phyloP scores from a whole-genome alignment of 2,888 invertebrate species.

The Auanema freiburgensis region DNA sequence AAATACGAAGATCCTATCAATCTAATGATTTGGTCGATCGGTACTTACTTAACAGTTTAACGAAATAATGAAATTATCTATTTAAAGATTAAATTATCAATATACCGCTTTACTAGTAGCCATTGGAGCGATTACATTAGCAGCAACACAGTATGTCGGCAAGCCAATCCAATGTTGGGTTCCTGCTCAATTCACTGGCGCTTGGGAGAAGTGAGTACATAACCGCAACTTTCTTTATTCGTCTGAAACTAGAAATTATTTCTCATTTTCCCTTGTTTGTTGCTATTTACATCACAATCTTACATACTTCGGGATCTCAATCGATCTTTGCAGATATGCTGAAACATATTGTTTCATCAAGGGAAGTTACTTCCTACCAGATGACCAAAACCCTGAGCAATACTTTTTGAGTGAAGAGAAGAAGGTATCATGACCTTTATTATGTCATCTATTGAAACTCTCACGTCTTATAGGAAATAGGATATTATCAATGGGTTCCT shows the following conservation, averaged over 20 bases:
- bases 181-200: conserved; percentile 61
- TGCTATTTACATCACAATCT: too few species aligned
- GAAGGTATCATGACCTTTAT: conserved; percentile 12
- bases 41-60: conserved; percentile 6
- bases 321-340: conserved; percentile 37
- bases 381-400: conserved; percentile 40
- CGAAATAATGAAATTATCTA: neutral
- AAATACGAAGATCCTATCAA: conserved; percentile 55
- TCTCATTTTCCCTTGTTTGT: too few species aligned
- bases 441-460: neutral
- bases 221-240: too few species aligned
- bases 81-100: conserved; percentile 51
- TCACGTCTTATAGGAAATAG: conserved; percentile 27
- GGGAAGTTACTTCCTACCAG: conserved; percentile 53
- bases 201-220: conserved; percentile 38
- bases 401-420: conserved; percentile 34
- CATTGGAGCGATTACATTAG: conserved; percentile 57
- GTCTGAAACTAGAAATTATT: too few species aligned
- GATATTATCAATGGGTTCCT: conserved; percentile 59
- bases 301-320: neutral
- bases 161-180: conserved; percentile 64
- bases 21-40: conserved; percentile 61
- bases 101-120: conserved; percentile 54
- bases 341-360: conserved; percentile 64
- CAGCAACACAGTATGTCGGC: conserved; percentile 63